Percentiles rank a stretch among this genome's conserved stretches.
These are phyloP conservation scores for Drosophila kanapiae DNA, from an alignment of 1,140 invertebrate species.

Conservation along the genomic window DNA sequence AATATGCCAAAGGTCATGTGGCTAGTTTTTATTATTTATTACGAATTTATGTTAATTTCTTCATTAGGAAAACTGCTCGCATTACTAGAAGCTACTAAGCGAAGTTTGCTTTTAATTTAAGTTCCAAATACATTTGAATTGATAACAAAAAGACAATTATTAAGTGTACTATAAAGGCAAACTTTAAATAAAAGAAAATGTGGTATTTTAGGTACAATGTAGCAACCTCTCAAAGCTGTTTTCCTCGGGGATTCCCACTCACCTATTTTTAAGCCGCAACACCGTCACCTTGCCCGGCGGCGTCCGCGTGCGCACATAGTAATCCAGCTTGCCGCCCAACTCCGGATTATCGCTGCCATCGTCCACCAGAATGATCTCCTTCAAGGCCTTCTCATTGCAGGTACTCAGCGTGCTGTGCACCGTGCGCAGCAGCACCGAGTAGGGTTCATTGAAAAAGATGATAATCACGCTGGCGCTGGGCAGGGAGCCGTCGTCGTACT, in stretches of 20 bases:
- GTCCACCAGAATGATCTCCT: constrained; percentile 96
- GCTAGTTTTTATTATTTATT: too few species aligned
- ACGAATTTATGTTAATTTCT: neutral
- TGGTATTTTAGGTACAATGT: too few species aligned
- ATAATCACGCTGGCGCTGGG: constrained; percentile 90
- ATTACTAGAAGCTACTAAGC: neutral
- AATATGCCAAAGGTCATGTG: constrained; percentile 17
- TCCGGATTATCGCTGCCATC: constrained; percentile 93
- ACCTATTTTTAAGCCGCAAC: constrained; percentile 91
- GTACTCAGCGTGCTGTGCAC: constrained; percentile 95
- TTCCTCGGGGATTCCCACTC: constrained; percentile 53
- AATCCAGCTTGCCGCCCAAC: constrained; percentile 90
- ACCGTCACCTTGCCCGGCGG: constrained; percentile 90
- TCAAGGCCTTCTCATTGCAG: constrained; percentile 88
- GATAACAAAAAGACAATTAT: too few species aligned
- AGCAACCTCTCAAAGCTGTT: neutral
- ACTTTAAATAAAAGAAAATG: neutral
- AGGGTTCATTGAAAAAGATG: constrained; percentile 96
- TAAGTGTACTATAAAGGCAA: too few species aligned
- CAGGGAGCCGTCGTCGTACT: constrained; percentile 85
- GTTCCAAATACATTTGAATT: neutral
- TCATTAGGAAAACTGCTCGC: neutral
- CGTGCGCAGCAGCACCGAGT: constrained; percentile 93
- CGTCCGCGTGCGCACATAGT: constrained; percentile 91
- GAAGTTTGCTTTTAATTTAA: neutral